Base-by-base conservation (phyloP, 2,113 vertebrate genomes). In the Atractosteus spatula region DNA sequence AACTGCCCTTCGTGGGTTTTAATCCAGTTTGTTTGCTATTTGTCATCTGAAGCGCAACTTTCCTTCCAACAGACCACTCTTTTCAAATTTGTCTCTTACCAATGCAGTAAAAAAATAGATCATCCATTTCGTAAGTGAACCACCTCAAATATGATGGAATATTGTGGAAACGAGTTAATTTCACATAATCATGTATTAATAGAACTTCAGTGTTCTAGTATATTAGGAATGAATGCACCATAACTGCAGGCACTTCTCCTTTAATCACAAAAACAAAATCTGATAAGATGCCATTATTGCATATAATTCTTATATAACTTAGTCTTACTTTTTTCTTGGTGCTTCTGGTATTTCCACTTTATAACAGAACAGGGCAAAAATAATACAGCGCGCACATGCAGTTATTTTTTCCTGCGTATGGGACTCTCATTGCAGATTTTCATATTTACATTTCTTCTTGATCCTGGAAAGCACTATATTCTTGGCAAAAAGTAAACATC, bases 181-280 rank as follows among this genome's bases (percentile, higher is more conserved):
- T 78, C 71, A 77, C 79, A 81, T 75, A 78, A 41, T 73, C 71
- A 67, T 64, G 8, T 64, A 41, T 29, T 41, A 10, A 64, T 42
- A 64, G 41, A 64, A 41, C 61, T 69, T 14, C 55, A 76, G 42
- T 71, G 69, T 76, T 73, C 74, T 45, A 79, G 68, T 17, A 66
- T 69, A 75, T 79, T 71, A 75, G 81, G 81, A 89, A 86, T 84
- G 75, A 82, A 86, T 74, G 66, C 67, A 75, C 74, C 80, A 87
- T 82, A 77, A 85, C 76, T 78, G 82, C 87, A 90, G 91, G 90
- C 89, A 92, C 89, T 92, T 91, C 79, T 85, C 83, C 87, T 77
- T 87, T 74, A 76, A 68, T 69, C 80, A 67, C 62, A 41, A 57
- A 86, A 85, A 84, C 62, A 57, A 79, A 74, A 81, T 42, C 63